Conservation (phyloP, 2,797 vertebrate genomes). For the Acanthiza pusilla region DNA sequence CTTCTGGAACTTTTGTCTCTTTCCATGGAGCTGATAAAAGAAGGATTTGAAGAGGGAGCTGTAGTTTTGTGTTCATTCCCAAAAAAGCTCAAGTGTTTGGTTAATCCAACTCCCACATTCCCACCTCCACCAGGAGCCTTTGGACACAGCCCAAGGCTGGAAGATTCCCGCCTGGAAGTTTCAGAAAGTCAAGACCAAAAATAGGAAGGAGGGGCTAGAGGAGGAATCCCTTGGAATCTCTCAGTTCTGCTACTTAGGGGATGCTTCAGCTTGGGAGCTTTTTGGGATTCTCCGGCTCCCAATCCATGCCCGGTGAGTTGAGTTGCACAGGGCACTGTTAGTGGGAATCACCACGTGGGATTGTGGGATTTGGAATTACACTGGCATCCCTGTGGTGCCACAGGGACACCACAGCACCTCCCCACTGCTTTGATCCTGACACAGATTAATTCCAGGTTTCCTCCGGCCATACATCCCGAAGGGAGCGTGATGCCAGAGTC, state of each 20-base stretch:
- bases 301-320: accelerated
- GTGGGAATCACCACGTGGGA: accelerated
- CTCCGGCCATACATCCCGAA: not conserved
- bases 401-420: not conserved
- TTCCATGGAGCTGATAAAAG: not conserved
- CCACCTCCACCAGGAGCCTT: not conserved
- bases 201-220: not conserved
- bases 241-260: not conserved
- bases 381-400: not conserved
- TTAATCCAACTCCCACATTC: not conserved
- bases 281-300: not conserved
- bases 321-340: accelerated
- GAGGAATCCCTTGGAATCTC: not conserved
- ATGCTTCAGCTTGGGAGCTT: not conserved
- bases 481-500: accelerated
- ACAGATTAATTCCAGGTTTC: not conserved
- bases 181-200: not conserved
- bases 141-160: not conserved
- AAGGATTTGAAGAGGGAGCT: not conserved
- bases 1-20: not conserved
- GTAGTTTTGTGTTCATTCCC: not conserved
- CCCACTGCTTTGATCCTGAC: not conserved
- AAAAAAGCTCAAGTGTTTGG: not conserved
- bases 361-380: not conserved
- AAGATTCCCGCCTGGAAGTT: not conserved